These are phyloP conservation scores for Cataglyphis livida DNA, from an alignment of 2,888 invertebrate species.

Conservation along the genomic window DNA sequence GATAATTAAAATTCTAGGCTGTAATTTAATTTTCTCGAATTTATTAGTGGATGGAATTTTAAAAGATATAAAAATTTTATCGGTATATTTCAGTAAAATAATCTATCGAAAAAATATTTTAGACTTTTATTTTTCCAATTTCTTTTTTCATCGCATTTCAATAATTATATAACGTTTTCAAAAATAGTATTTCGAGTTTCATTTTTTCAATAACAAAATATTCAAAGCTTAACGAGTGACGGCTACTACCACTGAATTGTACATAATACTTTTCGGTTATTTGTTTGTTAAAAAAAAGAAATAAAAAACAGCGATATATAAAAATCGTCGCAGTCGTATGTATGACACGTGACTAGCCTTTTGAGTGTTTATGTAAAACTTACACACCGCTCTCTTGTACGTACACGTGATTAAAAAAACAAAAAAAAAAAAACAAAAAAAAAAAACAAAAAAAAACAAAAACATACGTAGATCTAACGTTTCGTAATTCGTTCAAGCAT, in stretches of 20 bases:
- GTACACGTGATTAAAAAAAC: slow-evolving; percentile 66
- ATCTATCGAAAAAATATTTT: not conserved
- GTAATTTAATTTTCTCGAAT: not conserved
- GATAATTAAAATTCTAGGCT: not conserved
- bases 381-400: slow-evolving; percentile 72
- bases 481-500: slow-evolving; percentile 75
- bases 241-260: slow-evolving; percentile 76
- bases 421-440: slow-evolving; percentile 34
- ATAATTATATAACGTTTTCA: not conserved
- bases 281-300: slow-evolving; percentile 52
- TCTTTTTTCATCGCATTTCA: not conserved
- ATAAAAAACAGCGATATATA: slow-evolving; percentile 23
- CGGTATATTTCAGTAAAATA: not conserved
- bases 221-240: slow-evolving; percentile 73
- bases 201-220: slow-evolving; percentile 79
- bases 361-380: slow-evolving; percentile 68
- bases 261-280: slow-evolving; percentile 73
- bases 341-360: slow-evolving; percentile 57
- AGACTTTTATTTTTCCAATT: not conserved
- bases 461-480: slow-evolving; percentile 72
- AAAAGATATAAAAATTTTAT: not conserved
- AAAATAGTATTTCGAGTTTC: slow-evolving; percentile 30
- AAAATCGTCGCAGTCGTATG: slow-evolving; percentile 29
- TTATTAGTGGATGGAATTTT: not conserved
- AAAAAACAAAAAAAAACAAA: slow-evolving; percentile 34